Evolutionary conservation across 2,888 invertebrate genomes (phyloP).

Genomic region (Catocala fraxini): DNA sequence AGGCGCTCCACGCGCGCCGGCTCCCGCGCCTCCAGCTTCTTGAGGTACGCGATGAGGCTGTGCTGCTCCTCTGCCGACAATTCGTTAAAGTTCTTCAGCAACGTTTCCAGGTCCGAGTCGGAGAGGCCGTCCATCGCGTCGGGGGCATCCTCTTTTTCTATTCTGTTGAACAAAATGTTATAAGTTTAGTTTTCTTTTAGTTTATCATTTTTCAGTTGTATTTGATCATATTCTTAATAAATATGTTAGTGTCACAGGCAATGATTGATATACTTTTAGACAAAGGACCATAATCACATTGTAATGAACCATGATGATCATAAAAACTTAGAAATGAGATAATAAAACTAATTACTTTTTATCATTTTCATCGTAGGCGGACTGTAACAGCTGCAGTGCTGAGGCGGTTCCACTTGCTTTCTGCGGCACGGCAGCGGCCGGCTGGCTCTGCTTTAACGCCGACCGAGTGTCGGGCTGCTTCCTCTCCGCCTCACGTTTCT

Average conservation of each 20-base stretch:
- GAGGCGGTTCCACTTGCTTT: slow-evolving; percentile 64
- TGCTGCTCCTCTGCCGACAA: slow-evolving; percentile 94
- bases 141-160: slow-evolving; percentile 66
- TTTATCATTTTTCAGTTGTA: no score
- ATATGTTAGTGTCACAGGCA: neutral
- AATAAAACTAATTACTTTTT: slow-evolving; percentile 57
- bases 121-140: slow-evolving; percentile 92
- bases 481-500: slow-evolving; percentile 71
- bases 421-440: slow-evolving; percentile 14
- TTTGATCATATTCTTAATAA: neutral
- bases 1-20: slow-evolving; percentile 93
- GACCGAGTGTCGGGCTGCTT: slow-evolving; percentile 14
- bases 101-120: slow-evolving; percentile 92
- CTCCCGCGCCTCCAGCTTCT: slow-evolving; percentile 93
- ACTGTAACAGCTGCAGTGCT: slow-evolving; percentile 81
- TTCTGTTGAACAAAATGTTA: slow-evolving; percentile 47
- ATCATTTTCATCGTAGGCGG: slow-evolving; percentile 79
- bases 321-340: neutral
- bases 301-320: no score
- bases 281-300: no score
- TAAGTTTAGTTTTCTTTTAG: neutral
- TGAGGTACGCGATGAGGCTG: slow-evolving; percentile 93
- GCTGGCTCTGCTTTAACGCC: slow-evolving; percentile 5
- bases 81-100: slow-evolving; percentile 93
- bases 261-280: no score